Percentiles rank a stretch among this genome's conserved stretches.
phyloP scores from a whole-genome alignment of 2,113 vertebrate species.

The Leptocoma aspasia region DNA sequence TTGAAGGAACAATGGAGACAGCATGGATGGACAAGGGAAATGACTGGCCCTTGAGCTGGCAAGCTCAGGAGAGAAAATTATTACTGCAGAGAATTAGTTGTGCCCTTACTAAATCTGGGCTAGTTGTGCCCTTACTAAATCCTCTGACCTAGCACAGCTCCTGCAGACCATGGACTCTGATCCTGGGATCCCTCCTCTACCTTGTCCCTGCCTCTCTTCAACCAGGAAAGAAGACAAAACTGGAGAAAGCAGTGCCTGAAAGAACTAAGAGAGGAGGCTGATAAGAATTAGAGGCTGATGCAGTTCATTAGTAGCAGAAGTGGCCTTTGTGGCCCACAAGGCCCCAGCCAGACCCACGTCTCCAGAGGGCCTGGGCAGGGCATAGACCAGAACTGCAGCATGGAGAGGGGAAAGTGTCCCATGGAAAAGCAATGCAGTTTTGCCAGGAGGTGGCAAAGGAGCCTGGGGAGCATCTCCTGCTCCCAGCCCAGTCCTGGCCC shows the following conservation, averaged over 20 bases:
- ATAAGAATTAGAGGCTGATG: background rate
- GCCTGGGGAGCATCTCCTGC: background rate
- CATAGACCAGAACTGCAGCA: background rate
- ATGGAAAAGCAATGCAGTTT: background rate
- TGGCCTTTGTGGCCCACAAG: background rate
- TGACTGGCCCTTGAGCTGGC: background rate
- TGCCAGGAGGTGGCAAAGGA: background rate
- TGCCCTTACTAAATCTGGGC: background rate
- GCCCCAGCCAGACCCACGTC: background rate
- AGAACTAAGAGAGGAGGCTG: background rate
- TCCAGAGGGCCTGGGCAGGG: background rate
- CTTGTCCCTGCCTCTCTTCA: background rate
- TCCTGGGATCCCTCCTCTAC: background rate
- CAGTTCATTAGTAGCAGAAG: background rate
- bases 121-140: background rate
- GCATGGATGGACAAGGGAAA: background rate
- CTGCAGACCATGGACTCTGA: rapidly evolving
- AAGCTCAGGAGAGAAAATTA: background rate
- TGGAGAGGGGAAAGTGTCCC: background rate
- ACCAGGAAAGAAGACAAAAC: background rate
- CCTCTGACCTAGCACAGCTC: background rate
- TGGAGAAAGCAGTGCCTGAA: background rate
- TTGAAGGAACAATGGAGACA: background rate
- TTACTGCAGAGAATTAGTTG: background rate
- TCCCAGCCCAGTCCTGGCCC: background rate